Conservation (phyloP, 2,888 invertebrate species). For the Drosophila falleni region DNA sequence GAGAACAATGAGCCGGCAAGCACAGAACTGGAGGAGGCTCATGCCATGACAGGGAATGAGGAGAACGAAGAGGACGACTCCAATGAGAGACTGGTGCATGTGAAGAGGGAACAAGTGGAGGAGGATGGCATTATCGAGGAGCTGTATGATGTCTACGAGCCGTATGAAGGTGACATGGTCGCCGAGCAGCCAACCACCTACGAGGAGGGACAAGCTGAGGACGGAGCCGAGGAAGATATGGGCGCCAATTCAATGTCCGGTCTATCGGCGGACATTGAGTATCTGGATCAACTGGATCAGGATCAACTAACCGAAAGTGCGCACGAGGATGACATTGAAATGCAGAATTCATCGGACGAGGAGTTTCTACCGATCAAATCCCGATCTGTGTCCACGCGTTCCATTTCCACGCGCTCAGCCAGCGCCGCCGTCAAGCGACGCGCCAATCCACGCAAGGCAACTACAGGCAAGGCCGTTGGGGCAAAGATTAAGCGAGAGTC, state of each 20-base stretch:
- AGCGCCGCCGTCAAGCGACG: slow-evolving; percentile 41
- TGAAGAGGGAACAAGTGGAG: slow-evolving; percentile 75
- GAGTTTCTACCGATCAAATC: slow-evolving; percentile 64
- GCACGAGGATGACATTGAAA: slow-evolving; percentile 68
- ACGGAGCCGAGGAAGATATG: slow-evolving; percentile 59
- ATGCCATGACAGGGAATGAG: slow-evolving; percentile 10
- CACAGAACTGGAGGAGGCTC: slow-evolving; percentile 44
- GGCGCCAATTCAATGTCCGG: slow-evolving; percentile 62
- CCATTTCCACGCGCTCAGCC: slow-evolving; percentile 27
- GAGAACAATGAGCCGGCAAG: slow-evolving; percentile 11
- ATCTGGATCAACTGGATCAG: slow-evolving; percentile 74
- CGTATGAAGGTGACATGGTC: slow-evolving; percentile 75
- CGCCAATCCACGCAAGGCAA: slow-evolving; percentile 38
- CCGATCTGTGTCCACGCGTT: slow-evolving; percentile 23
- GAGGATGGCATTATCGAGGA: slow-evolving; percentile 79
- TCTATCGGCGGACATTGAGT: slow-evolving; percentile 76
- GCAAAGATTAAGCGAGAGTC: slow-evolving; percentile 51
- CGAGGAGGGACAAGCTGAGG: slow-evolving; percentile 68
- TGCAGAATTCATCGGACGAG: slow-evolving; percentile 68
- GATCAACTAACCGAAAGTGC: slow-evolving; percentile 75
- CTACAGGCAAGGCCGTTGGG: slow-evolving; percentile 13
- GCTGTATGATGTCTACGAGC: slow-evolving; percentile 78
- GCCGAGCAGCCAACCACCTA: slow-evolving; percentile 54
- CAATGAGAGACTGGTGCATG: slow-evolving; percentile 58
- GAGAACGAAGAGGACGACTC: slow-evolving; percentile 42